Base-by-base conservation (phyloP, 2,888 invertebrate species). In the Omphaloscelis lunosa region DNA sequence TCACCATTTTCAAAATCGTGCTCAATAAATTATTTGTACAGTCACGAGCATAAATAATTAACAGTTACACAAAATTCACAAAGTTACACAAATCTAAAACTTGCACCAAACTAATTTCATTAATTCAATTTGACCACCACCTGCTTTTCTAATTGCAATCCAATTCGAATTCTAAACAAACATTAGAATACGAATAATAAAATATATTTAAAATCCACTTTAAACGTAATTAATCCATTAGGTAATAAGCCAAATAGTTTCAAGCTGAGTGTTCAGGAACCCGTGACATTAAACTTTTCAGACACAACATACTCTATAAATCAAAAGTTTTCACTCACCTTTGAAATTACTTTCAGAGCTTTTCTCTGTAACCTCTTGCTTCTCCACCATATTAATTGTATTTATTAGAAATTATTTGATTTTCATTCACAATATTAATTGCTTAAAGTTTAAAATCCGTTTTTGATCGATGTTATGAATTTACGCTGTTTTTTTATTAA, bases 301-400 rank as follows among this genome's bases (percentile, higher is more conserved):
- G 75, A 83, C 82, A 63, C 34, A 59, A 63, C 34, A 59, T 27
- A 15, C 1, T 61, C 6, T 34, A 76, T 74, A 66, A 48, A 74
- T 77, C 61, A 77, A 65, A 69, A 56, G 27, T 72, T 75, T 75
- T 2, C 27, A 75, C 84, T 77, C 29, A 83, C 83, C 83, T 74
- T 83, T 84, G 34, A 83, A 84, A 72, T 84, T 74, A 41, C n/a
- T 62, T 65, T 80, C 41, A 4, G 48, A 27, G 11, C 7, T 48
- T 67, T 75, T 84, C 27, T 75, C 69, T 8, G 29, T n/a, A 27
- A 48, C 17, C 9, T 75, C 59, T 29, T 56, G 80, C 29, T 80
- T 80, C 29, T 80, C 66, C 12, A 34, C 3, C 84, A 84, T 83
- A 17, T 70, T 83, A 23, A 53, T 63, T 71, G n/a, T 7, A 39